A percentile compares a stretch with the other conserved stretches of the same genome.
These are phyloP conservation scores for Ondatra zibethicus DNA, from an alignment of 2,113 vertebrate genomes.

Conservation along the genomic window DNA sequence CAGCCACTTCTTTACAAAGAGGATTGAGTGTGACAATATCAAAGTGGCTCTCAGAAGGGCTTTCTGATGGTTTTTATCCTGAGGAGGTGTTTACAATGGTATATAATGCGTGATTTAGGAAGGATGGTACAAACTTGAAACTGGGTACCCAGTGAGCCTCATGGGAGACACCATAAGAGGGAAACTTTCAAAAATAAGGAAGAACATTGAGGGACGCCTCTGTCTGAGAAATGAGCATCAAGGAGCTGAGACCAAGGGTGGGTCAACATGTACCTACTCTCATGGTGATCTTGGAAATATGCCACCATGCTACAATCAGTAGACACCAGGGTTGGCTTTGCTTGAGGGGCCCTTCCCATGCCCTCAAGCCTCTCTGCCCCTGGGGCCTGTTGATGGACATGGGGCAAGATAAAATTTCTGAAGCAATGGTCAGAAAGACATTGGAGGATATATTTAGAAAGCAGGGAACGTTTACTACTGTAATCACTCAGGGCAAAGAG, in stretches of 20 bases:
- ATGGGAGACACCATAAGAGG: not conserved
- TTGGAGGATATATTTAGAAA: not conserved
- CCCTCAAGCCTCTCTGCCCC: rapidly evolving
- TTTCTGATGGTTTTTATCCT: not conserved
- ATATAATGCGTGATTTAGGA: not conserved
- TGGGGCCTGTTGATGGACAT: not conserved
- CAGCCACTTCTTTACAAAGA: not conserved
- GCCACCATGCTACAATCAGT: not conserved
- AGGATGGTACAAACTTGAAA: not conserved
- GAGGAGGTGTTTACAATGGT: not conserved
- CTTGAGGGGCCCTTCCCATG: too few species aligned
- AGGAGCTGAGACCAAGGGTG: not conserved
- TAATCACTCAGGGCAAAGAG: not conserved
- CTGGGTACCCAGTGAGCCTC: not conserved
- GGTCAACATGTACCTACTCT: not conserved
- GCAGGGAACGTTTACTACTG: not conserved
- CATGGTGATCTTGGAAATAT: not conserved
- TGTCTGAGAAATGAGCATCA: not conserved
- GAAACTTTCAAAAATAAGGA: not conserved
- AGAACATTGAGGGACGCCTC: not conserved
- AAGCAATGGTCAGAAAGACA: not conserved
- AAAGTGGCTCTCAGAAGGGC: not conserved
- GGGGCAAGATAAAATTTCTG: not conserved
- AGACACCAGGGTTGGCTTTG: not conserved
- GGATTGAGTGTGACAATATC: not conserved